Percentiles rank a stretch among this genome's conserved stretches.
Conservation (phyloP, 1,140 invertebrate species). For the Leguminivora glycinivorella region DNA sequence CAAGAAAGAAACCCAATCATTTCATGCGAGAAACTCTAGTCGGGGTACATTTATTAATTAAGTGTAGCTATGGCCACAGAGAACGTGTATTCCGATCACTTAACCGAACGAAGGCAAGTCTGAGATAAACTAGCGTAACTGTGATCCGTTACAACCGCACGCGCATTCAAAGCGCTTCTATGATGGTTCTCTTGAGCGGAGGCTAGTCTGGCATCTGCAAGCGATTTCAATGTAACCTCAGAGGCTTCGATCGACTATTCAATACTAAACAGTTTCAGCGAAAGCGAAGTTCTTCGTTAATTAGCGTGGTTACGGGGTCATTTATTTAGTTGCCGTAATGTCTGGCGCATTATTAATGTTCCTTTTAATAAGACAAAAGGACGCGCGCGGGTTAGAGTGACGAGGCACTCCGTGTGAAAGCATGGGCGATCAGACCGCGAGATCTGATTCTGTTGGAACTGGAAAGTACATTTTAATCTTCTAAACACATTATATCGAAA, state of each 20-base stretch:
- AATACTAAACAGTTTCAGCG: slow-evolving; percentile 42
- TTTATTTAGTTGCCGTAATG: slow-evolving; percentile 68
- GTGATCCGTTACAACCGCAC: background rate
- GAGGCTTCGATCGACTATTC: slow-evolving; percentile 42
- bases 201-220: background rate
- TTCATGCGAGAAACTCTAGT: slow-evolving; percentile 40
- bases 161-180: slow-evolving; percentile 41
- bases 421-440: slow-evolving; percentile 1
- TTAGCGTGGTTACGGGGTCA: slow-evolving; percentile 64
- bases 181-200: background rate
- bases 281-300: slow-evolving; percentile 56
- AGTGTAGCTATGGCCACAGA: slow-evolving; percentile 23
- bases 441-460: background rate
- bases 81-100: background rate
- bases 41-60: slow-evolving; percentile 51
- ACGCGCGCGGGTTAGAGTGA: slow-evolving; percentile 30
- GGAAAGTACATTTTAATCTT: background rate
- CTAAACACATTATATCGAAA: background rate
- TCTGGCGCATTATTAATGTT: slow-evolving; percentile 61
- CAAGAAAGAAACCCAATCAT: slow-evolving; percentile 41
- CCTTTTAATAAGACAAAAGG: slow-evolving; percentile 62
- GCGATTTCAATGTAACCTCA: background rate
- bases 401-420: slow-evolving; percentile 10
- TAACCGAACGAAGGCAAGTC: background rate
- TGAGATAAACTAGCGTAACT: background rate